phyloP scores from a whole-genome alignment of 2,113 vertebrate genomes.

The Rhinolophus sinicus region DNA sequence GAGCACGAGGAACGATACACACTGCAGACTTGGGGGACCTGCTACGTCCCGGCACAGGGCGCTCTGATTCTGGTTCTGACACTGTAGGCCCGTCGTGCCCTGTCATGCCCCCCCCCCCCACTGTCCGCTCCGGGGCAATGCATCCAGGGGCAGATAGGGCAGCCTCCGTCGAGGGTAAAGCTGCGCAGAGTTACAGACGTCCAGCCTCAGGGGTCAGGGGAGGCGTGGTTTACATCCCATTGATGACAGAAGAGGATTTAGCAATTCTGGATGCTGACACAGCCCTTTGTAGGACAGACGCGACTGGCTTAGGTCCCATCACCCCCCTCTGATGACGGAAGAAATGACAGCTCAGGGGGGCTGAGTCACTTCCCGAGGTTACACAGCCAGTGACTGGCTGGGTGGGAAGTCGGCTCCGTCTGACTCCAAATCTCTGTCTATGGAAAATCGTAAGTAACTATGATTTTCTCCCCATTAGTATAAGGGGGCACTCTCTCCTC shows the following conservation, averaged over 20 bases:
- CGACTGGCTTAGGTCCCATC: background rate
- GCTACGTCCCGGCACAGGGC: background rate
- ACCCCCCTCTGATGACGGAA: background rate
- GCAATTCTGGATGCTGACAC: background rate
- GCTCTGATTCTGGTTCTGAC: background rate
- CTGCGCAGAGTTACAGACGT: background rate
- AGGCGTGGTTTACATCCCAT: background rate
- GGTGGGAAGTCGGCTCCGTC: too few species aligned
- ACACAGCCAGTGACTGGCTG: too few species aligned
- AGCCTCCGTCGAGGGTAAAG: too few species aligned
- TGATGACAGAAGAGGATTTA: background rate
- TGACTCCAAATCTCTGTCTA: too few species aligned
- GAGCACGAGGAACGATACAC: too few species aligned
- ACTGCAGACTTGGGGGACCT: background rate
- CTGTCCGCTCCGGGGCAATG: background rate
- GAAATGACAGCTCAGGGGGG: background rate
- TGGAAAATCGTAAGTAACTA: background rate
- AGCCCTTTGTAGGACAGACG: background rate
- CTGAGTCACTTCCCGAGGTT: too few species aligned
- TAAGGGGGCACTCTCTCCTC: background rate
- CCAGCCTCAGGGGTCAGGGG: background rate
- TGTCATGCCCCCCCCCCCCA: background rate
- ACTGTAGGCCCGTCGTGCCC: too few species aligned
- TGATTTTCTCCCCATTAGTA: background rate
- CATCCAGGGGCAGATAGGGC: background rate